Conservation (phyloP, 1,140 invertebrate genomes). For the Drosophila subpulchrella region DNA sequence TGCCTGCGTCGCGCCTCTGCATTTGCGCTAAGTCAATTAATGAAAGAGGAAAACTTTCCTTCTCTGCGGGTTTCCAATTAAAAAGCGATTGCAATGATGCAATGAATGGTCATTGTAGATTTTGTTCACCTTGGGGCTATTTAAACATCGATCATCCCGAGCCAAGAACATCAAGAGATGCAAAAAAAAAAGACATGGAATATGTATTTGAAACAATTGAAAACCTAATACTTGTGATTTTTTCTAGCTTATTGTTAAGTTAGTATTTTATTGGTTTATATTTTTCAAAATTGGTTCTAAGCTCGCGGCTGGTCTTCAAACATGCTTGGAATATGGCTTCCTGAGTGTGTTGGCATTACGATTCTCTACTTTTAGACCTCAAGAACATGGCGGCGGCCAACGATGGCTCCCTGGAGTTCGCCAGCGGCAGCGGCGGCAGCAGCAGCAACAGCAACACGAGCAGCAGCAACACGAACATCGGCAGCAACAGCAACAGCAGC, state of each 20-base stretch:
- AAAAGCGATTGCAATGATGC: constrained; percentile 10
- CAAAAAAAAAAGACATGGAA: background rate
- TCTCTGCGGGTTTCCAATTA: constrained; percentile 12
- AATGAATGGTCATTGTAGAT: constrained; percentile 2
- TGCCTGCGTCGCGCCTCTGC: constrained; percentile 53
- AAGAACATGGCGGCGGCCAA: constrained; percentile 78
- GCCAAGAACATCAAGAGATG: constrained; percentile 1
- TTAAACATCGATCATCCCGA: background rate
- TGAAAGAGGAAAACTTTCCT: constrained; percentile 8
- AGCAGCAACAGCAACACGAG: constrained; percentile 33
- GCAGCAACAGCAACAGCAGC: constrained; percentile 35
- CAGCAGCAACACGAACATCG: constrained; percentile 28
- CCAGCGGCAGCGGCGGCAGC: constrained; percentile 57
- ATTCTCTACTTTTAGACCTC: constrained; percentile 74
- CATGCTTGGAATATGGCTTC: constrained; percentile 11
- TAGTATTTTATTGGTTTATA: background rate
- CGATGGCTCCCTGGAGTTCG: constrained; percentile 73
- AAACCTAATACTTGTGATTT: background rate
- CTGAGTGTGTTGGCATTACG: constrained; percentile 37
- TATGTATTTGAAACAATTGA: background rate
- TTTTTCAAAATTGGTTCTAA: constrained; percentile 2
- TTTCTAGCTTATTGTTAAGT: background rate
- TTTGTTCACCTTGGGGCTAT: constrained; percentile 1
- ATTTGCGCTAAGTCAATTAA: constrained; percentile 52
- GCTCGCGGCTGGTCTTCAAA: constrained; percentile 4